A percentile compares a stretch with the other conserved stretches of the same genome.
Evolutionary conservation across 1,140 invertebrate species (phyloP).

Genomic region (Diachasma alloeum): DNA sequence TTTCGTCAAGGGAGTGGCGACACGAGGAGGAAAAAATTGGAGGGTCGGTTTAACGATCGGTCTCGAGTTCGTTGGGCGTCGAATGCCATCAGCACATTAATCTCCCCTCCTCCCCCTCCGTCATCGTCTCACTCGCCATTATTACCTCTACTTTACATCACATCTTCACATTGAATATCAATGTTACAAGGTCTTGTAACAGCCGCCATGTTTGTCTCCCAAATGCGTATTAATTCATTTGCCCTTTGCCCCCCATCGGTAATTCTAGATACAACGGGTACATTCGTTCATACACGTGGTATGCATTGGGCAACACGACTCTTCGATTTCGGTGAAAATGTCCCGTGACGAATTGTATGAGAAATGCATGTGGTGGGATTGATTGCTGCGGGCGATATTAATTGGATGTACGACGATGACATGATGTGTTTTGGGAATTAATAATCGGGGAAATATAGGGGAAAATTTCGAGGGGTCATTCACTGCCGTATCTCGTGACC

Average conservation of each 20-base stretch:
- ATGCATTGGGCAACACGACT: slow-evolving; percentile 9
- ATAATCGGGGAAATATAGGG: not conserved
- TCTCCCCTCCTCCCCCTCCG: not conserved
- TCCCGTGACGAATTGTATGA: slow-evolving; percentile 21
- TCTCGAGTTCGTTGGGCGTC: slow-evolving; percentile 33
- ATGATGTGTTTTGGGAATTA: slow-evolving; percentile 16
- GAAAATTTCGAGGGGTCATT: too few relatives aligned
- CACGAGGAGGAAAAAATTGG: slow-evolving; percentile 14
- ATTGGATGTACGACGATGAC: slow-evolving; percentile 14
- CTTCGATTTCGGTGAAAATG: slow-evolving; percentile 22
- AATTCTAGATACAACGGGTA: not conserved
- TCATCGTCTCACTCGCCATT: not conserved
- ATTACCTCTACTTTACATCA: not conserved
- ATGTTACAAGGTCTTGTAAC: not conserved
- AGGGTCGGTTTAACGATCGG: slow-evolving; percentile 37
- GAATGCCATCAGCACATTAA: slow-evolving; percentile 40
- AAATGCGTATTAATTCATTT: slow-evolving; percentile 7
- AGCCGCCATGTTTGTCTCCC: not conserved
- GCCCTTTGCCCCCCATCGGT: not conserved
- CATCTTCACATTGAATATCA: slow-evolving; percentile 1
- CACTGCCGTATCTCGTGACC: too few relatives aligned
- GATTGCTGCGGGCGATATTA: slow-evolving; percentile 26
- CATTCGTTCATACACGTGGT: not conserved
- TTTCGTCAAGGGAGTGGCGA: slow-evolving; percentile 22
- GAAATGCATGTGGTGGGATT: slow-evolving; percentile 11